Evolutionary conservation across 2,888 invertebrate species (phyloP).

Genomic region (Agrotis ipsilon): DNA sequence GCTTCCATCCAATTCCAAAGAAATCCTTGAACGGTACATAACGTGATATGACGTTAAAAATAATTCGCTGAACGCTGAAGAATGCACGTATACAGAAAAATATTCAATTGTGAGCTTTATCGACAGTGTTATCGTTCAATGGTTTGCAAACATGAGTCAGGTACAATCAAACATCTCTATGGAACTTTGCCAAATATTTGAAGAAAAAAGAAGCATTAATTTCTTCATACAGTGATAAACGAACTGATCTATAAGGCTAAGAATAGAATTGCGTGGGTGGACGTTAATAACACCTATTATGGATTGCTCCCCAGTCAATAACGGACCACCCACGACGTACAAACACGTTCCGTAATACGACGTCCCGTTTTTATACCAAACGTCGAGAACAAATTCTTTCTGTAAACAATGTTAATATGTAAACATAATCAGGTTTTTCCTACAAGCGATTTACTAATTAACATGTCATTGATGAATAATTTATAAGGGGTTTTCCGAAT

Average conservation of each 20-base stretch:
- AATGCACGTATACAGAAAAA: conserved; percentile 17
- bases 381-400: conserved; percentile 21
- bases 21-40: conserved; percentile 8
- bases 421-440: conserved; percentile 28
- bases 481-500: conserved; percentile 39
- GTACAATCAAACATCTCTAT: conserved; percentile 61
- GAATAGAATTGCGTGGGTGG: conserved; percentile 64
- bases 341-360: conserved; percentile 30
- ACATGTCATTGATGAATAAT: conserved; percentile 35
- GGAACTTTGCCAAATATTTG: conserved; percentile 69
- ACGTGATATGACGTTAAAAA: conserved; percentile 3
- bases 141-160: conserved; percentile 54
- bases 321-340: conserved; percentile 56
- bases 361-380: conserved; percentile 34
- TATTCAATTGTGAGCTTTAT: conserved; percentile 39
- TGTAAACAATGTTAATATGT: conserved; percentile 34
- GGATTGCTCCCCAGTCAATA: conserved; percentile 52
- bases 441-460: conserved; percentile 1
- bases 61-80: conserved; percentile 1
- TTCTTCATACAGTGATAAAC: conserved; percentile 63
- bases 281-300: conserved; percentile 66
- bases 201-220: conserved; percentile 64
- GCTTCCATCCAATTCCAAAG: neutral
- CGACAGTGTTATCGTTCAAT: conserved; percentile 35
- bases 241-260: conserved; percentile 60